Percentiles rank a stretch among this genome's conserved stretches.
These are phyloP conservation scores for Pachymerium ferrugineum DNA, from an alignment of 2,888 invertebrate species.

Conservation along the genomic window DNA sequence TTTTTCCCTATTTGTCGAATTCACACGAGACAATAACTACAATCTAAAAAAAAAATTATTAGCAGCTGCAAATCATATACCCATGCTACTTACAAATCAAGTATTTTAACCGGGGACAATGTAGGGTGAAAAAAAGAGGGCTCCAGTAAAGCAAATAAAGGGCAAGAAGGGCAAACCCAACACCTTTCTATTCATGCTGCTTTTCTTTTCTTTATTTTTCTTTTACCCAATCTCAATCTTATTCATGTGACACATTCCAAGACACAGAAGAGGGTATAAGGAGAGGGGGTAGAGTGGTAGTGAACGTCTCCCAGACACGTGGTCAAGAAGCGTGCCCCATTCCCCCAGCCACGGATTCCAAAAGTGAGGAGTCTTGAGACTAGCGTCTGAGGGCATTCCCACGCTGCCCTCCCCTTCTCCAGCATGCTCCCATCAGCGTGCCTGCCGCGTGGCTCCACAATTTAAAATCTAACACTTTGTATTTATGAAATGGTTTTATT, in stretches of 20 bases:
- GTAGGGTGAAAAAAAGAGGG: no score
- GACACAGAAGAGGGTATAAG: background rate
- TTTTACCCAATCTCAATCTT: background rate
- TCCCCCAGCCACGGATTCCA: conserved; percentile 23
- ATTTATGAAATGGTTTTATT: no score
- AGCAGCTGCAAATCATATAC: no score
- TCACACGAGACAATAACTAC: no score
- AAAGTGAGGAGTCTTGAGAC: background rate
- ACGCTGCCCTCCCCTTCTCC: background rate
- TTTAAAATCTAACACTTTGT: no score
- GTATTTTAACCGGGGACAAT: no score
- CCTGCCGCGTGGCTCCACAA: no score
- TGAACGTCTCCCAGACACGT: conserved; percentile 18
- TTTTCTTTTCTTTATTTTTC: background rate
- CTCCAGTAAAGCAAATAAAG: no score
- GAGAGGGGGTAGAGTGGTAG: background rate
- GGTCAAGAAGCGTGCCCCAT: conserved; percentile 16
- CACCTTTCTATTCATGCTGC: background rate
- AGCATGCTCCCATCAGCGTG: conserved; percentile 23
- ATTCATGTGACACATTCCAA: background rate
- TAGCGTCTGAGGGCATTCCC: background rate
- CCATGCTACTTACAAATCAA: no score
- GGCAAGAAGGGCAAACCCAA: background rate
- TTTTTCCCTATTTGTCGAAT: no score
- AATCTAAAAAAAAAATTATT: no score